A percentile compares a stretch with the other conserved stretches of the same genome.
Conservation (phyloP, 1,140 invertebrate genomes). For the Scaptodrosophila lebanonensis region DNA sequence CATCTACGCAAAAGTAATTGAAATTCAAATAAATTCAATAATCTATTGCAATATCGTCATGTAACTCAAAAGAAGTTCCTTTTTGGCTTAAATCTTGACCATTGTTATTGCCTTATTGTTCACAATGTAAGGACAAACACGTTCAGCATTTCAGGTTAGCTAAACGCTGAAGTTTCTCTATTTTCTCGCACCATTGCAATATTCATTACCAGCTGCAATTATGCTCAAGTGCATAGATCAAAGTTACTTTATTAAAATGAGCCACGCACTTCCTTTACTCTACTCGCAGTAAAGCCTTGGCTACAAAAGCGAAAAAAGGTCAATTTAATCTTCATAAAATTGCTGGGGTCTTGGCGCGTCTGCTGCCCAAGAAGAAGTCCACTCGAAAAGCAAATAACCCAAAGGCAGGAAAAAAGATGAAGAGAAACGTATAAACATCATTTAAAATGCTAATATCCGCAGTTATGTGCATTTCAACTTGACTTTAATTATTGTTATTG, state of each 20-base stretch:
- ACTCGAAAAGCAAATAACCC: slow-evolving; percentile 45
- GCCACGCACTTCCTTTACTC: too few relatives aligned
- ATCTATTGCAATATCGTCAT: too few relatives aligned
- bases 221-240: slow-evolving; percentile 54
- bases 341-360: slow-evolving; percentile 31
- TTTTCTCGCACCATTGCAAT: slow-evolving; percentile 14
- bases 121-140: background rate
- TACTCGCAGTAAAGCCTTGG: too few relatives aligned
- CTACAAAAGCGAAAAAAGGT: slow-evolving; percentile 43
- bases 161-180: slow-evolving; percentile 15
- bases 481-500: slow-evolving; percentile 77
- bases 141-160: background rate
- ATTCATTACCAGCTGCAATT: slow-evolving; percentile 58
- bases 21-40: too few relatives aligned
- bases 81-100: too few relatives aligned
- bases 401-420: slow-evolving; percentile 15
- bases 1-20: too few relatives aligned
- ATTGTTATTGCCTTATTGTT: background rate
- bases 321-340: slow-evolving; percentile 72
- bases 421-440: slow-evolving; percentile 55
- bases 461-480: slow-evolving; percentile 74
- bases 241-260: slow-evolving; percentile 51
- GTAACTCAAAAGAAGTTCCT: too few relatives aligned
- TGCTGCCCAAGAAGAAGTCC: slow-evolving; percentile 2
- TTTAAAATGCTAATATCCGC: slow-evolving; percentile 76